Conservation (phyloP, 2,888 invertebrate species). For the Dusona sp. region DNA sequence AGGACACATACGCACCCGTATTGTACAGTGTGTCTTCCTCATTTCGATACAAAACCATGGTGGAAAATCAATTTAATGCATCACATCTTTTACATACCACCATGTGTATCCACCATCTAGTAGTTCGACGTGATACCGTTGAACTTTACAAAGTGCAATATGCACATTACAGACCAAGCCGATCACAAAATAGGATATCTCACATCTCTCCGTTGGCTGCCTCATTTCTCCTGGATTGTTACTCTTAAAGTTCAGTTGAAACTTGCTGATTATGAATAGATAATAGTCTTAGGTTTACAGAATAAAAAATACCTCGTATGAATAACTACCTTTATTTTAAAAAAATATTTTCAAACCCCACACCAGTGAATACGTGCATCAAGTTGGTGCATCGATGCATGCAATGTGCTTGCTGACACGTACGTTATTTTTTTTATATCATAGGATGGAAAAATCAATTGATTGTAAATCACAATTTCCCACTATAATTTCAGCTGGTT, state of each 20-base stretch:
- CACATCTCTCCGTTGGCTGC: constrained; percentile 1
- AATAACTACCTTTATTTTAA: neutral
- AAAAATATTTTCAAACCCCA: neutral
- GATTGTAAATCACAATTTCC: neutral
- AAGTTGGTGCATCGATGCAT: too few species aligned
- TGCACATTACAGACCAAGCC: constrained; percentile 4
- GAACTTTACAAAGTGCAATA: constrained; percentile 31
- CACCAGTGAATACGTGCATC: neutral
- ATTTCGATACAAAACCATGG: neutral
- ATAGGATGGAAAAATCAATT: neutral
- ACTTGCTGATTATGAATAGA: neutral
- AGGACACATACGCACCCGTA: neutral
- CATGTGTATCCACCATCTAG: neutral
- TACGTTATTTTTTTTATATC: neutral
- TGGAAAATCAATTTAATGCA: neutral
- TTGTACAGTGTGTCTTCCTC: neutral
- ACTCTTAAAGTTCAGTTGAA: constrained; percentile 14
- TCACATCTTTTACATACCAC: neutral
- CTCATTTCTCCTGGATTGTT: constrained; percentile 19
- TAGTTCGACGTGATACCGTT: neutral
- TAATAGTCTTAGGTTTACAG: neutral
- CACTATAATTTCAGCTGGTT: neutral
- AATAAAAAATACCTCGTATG: neutral
- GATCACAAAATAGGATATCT: constrained; percentile 22
- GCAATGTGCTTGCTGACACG: neutral